Evolutionary conservation across 2,888 invertebrate species (phyloP).

Genomic region (Caenorhabditis afra): DNA sequence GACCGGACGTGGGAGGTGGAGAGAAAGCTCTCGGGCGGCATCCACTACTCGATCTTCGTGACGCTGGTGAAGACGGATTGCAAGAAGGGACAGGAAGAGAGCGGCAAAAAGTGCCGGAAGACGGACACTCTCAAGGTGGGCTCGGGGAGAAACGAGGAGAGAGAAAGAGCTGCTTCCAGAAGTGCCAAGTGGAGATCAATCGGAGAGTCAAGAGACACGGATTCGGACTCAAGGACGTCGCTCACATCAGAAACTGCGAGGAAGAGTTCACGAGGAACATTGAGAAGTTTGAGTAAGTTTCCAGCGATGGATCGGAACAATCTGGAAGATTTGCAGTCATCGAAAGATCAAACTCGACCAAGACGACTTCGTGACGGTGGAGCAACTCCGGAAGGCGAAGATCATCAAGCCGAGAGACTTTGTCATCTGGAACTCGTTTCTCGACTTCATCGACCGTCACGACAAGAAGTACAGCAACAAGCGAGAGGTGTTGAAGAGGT

Average conservation of each 20-base stretch:
- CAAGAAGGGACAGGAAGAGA: constrained; percentile 59
- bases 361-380: constrained; percentile 53
- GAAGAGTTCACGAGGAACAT: constrained; percentile 59
- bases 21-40: constrained; percentile 63
- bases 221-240: constrained; percentile 46
- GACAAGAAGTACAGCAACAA: constrained; percentile 72
- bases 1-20: constrained; percentile 65
- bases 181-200: constrained; percentile 52
- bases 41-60: constrained; percentile 69
- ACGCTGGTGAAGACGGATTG: constrained; percentile 70
- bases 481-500: constrained; percentile 73
- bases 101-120: constrained; percentile 34
- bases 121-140: constrained; percentile 55
- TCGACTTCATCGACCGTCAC: constrained; percentile 74
- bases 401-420: constrained; percentile 74
- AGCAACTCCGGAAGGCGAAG: constrained; percentile 56
- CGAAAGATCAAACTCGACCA: constrained; percentile 47
- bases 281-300: constrained; percentile 53
- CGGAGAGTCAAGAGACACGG: constrained; percentile 43
- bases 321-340: constrained; percentile 22
- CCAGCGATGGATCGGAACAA: too few species aligned
- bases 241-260: constrained; percentile 52
- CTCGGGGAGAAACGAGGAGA: not conserved
- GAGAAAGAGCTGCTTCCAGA: constrained; percentile 32
- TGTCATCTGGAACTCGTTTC: constrained; percentile 75